A percentile compares a stretch with the other conserved stretches of the same genome.
phyloP scores from a whole-genome alignment of 2,113 vertebrate genomes.

The Climacteris rufus region DNA sequence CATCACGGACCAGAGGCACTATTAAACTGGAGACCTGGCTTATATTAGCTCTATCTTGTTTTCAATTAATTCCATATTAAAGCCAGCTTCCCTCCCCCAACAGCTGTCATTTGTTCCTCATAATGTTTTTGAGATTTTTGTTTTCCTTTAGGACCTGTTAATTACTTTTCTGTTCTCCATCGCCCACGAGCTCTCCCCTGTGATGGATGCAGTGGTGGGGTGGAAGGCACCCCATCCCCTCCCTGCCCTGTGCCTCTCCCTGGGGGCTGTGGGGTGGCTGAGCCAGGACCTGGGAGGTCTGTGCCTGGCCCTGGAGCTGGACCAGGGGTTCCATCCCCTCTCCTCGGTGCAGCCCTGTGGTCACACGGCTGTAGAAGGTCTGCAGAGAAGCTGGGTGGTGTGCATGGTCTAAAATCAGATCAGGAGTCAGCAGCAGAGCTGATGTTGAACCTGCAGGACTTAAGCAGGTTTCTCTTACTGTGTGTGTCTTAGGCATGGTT shows the following conservation, averaged over 20 bases:
- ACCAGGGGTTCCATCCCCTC: neutral
- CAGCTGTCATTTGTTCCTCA: neutral
- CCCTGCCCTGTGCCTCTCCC: neutral
- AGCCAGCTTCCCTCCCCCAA: neutral
- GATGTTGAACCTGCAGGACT: accelerated
- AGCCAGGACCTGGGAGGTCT: neutral
- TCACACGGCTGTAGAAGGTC: neutral
- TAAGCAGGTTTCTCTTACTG: neutral
- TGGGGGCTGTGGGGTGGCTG: neutral
- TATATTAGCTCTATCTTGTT: conserved; percentile 36
- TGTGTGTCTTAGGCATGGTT: neutral
- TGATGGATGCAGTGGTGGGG: neutral
- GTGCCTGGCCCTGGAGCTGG: neutral
- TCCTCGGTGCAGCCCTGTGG: neutral
- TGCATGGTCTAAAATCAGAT: neutral
- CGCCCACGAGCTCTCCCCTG: neutral
- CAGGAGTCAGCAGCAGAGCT: neutral
- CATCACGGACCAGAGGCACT: conserved; percentile 14
- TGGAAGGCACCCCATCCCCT: neutral
- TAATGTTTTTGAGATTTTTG: neutral
- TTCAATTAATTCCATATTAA: neutral
- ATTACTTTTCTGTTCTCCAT: neutral
- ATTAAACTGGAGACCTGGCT: conserved; percentile 25
- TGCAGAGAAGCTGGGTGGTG: neutral
- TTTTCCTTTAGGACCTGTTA: neutral